These are phyloP conservation scores for Rallus crepitans DNA, from an alignment of 2,797 vertebrate genomes.

Conservation along the genomic window DNA sequence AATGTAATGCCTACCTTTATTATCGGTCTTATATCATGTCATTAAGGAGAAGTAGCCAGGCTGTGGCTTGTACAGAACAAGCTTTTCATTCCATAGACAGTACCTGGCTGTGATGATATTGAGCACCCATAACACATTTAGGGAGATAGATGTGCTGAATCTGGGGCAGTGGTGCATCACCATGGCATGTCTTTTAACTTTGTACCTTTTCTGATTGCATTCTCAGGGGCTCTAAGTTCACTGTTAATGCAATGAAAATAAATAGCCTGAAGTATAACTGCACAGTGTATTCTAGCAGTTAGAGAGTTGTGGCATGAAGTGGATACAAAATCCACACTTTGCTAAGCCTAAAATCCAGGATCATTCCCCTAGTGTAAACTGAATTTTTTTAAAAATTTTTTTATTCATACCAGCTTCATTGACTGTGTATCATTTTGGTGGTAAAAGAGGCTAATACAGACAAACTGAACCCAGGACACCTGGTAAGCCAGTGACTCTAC, in stretches of 20 bases:
- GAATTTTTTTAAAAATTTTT: neutral
- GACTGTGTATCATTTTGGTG: neutral
- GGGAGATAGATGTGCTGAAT: neutral
- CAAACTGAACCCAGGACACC: neutral
- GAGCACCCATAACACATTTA: neutral
- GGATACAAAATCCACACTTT: neutral
- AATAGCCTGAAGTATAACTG: neutral
- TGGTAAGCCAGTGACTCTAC: neutral
- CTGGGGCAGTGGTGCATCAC: neutral
- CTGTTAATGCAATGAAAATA: neutral
- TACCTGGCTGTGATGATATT: accelerated
- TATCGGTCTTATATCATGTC: neutral
- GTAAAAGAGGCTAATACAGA: neutral
- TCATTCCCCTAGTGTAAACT: neutral
- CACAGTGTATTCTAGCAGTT: neutral
- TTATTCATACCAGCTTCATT: neutral
- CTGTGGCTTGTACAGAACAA: neutral
- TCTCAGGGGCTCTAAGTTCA: neutral
- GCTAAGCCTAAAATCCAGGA: neutral
- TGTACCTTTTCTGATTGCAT: neutral
- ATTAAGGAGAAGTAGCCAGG: neutral
- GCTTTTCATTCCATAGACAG: neutral
- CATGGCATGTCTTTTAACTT: accelerated
- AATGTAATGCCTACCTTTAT: neutral
- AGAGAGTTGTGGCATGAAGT: accelerated